phyloP scores from a whole-genome alignment of 1,140 invertebrate genomes.

The Rhopalosiphum padi region DNA sequence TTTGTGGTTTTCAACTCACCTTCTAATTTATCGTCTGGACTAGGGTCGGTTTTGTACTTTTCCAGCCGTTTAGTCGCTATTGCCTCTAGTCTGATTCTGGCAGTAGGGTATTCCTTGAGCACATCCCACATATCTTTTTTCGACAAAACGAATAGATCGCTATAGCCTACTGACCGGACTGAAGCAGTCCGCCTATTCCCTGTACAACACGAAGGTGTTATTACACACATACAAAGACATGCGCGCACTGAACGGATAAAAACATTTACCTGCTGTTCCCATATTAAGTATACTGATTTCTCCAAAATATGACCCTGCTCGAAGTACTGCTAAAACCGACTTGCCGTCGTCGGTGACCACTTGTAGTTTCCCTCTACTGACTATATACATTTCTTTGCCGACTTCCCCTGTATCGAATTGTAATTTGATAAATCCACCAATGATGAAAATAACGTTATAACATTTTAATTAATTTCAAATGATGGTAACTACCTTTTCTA shows the following conservation, averaged over 20 bases:
- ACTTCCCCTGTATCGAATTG: slow-evolving; percentile 81
- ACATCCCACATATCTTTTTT: slow-evolving; percentile 99
- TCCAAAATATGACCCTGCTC: slow-evolving; percentile 98
- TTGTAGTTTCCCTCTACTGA: slow-evolving; percentile 93
- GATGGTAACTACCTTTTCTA: slow-evolving; percentile 82
- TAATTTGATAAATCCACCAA: background rate
- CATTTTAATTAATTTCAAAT: background rate
- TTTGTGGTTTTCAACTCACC: slow-evolving; percentile 19
- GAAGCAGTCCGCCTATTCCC: slow-evolving; percentile 96
- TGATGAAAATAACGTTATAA: background rate
- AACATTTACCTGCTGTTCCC: slow-evolving; percentile 93
- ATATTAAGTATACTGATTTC: slow-evolving; percentile 99
- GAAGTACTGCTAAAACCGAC: slow-evolving; percentile 94
- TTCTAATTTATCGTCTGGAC: slow-evolving; percentile 54
- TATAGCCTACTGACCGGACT: slow-evolving; percentile 96
- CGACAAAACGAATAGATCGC: slow-evolving; percentile 96
- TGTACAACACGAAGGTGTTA: slow-evolving; percentile 63
- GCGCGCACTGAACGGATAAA: background rate
- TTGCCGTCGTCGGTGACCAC: slow-evolving; percentile 97
- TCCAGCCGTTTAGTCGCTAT: slow-evolving; percentile 96
- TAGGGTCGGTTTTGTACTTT: slow-evolving; percentile 91
- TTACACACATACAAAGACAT: background rate
- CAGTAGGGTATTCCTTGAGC: slow-evolving; percentile 96
- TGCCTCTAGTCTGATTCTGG: slow-evolving; percentile 92
- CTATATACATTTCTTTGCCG: slow-evolving; percentile 99